These are phyloP conservation scores for Sialis fuliginosa DNA, from an alignment of 2,888 invertebrate genomes.

Conservation along the genomic window DNA sequence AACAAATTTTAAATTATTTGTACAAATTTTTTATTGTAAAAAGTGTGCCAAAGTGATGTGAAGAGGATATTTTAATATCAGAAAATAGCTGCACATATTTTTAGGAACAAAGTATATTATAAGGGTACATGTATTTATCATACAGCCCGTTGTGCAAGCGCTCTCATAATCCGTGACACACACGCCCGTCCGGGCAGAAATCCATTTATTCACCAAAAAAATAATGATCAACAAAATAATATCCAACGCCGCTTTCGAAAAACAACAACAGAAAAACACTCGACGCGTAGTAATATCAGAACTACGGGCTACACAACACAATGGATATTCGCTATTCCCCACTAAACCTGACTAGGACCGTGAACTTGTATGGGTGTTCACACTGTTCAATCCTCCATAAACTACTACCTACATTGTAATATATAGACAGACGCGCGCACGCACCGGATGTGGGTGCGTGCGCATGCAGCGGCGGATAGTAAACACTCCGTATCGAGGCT, in stretches of 20 bases:
- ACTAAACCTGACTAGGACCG: no score
- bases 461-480: no score
- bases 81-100: slow-evolving; percentile 26
- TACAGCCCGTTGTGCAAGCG: slow-evolving; percentile 5
- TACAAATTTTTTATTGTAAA: slow-evolving; percentile 24
- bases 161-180: not conserved
- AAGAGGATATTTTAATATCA: slow-evolving; percentile 24
- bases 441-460: no score
- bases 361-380: no score
- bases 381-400: no score
- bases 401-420: no score
- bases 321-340: no score
- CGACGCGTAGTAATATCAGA: no score
- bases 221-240: slow-evolving; percentile 5
- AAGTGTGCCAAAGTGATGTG: slow-evolving; percentile 29
- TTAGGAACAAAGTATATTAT: slow-evolving; percentile 13
- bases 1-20: slow-evolving; percentile 27
- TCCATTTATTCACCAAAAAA: slow-evolving; percentile 7
- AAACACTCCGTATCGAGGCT: no score
- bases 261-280: no score
- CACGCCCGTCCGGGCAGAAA: not conserved
- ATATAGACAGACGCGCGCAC: no score
- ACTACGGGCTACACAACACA: no score
- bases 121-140: slow-evolving; percentile 28
- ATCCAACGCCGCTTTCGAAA: not conserved